phyloP scores from a whole-genome alignment of 2,888 invertebrate genomes.

The Drepana falcataria region DNA sequence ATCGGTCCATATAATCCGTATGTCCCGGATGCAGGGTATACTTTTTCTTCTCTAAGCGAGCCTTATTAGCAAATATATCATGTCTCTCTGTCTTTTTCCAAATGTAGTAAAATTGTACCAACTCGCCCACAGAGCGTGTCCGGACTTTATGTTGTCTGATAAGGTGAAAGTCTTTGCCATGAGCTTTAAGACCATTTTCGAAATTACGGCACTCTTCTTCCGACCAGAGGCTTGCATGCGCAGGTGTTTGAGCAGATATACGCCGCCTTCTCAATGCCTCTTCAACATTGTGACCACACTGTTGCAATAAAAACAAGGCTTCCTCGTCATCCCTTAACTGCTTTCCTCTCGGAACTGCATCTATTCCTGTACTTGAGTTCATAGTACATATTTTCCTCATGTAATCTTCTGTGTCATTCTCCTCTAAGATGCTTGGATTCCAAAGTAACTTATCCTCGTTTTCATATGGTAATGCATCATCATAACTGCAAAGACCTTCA shows the following conservation, averaged over 20 bases:
- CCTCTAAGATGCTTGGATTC: constrained; percentile 89
- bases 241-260: constrained; percentile 83
- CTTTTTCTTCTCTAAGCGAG: constrained; percentile 93
- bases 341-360: constrained; percentile 83
- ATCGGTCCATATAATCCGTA: constrained; percentile 96
- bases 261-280: constrained; percentile 91
- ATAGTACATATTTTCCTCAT: constrained; percentile 80
- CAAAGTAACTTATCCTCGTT: constrained; percentile 97
- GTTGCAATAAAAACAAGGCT: constrained; percentile 92
- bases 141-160: constrained; percentile 96
- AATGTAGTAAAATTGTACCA: constrained; percentile 96
- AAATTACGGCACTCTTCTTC: constrained; percentile 98
- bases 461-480: constrained; percentile 95
- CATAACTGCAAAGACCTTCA: constrained; percentile 93
- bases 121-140: constrained; percentile 95
- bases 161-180: constrained; percentile 97
- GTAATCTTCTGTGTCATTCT: constrained; percentile 88
- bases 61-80: constrained; percentile 93
- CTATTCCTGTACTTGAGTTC: constrained; percentile 63
- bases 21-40: constrained; percentile 94
- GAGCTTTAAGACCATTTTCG: constrained; percentile 94
- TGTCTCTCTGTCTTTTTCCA: constrained; percentile 99
- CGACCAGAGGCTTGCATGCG: constrained; percentile 93
- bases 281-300: constrained; percentile 96
- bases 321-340: constrained; percentile 93